Conservation (phyloP, 2,888 invertebrate genomes). For the Catocala nupta region DNA sequence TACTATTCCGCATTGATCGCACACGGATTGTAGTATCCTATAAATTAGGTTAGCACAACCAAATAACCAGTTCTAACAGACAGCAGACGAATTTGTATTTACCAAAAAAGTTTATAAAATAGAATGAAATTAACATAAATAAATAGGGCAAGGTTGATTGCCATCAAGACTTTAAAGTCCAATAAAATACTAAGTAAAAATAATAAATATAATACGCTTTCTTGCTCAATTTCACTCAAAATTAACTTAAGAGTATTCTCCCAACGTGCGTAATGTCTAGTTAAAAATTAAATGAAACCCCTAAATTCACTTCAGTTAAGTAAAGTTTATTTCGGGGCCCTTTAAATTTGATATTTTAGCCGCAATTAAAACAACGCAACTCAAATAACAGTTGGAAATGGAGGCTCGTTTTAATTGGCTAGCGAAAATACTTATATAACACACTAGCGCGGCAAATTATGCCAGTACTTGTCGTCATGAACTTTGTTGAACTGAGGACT, state of each 20-base stretch:
- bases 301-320: slow-evolving; percentile 25
- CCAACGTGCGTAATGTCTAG: not conserved
- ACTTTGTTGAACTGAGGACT: not conserved
- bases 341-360: slow-evolving; percentile 59
- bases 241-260: not conserved
- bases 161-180: too few relatives aligned
- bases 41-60: too few relatives aligned
- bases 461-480: not conserved
- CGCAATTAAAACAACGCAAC: slow-evolving; percentile 54
- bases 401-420: slow-evolving; percentile 35
- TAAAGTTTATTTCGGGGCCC: slow-evolving; percentile 39
- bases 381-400: slow-evolving; percentile 42
- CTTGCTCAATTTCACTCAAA: not conserved
- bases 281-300: slow-evolving; percentile 26
- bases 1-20: too few relatives aligned
- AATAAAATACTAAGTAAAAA: not conserved
- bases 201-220: not conserved
- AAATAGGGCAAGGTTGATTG: too few relatives aligned
- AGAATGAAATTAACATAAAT: too few relatives aligned
- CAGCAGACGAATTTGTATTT: too few relatives aligned
- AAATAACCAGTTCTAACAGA: too few relatives aligned
- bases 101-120: too few relatives aligned
- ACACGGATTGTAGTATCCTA: too few relatives aligned
- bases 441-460: slow-evolving; percentile 7
- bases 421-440: slow-evolving; percentile 17